Base-by-base conservation (phyloP, 1,140 invertebrate species). In the Euwallacea similis region DNA sequence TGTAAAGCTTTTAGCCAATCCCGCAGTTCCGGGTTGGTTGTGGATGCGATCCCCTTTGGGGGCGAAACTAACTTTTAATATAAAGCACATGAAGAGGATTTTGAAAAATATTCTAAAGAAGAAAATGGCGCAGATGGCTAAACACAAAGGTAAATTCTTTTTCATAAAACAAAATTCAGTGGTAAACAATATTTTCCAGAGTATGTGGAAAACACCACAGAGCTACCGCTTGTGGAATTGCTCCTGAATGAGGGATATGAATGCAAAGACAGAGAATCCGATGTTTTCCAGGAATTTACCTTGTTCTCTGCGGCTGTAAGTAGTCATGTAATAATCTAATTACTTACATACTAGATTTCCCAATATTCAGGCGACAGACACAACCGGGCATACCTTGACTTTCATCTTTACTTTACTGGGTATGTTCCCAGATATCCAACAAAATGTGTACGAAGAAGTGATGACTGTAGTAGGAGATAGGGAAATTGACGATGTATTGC, bases 381-480 rank as follows among this genome's bases (percentile, higher is more conserved):
- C 64, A 42, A 66, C 64, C n/a, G 64, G 62, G 4, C 44, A 65
- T 42, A 41, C 62, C 11, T 16, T 66, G 7, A 54, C 54, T 9
- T 66, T 66, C 16, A 9, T 0, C 33, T 66, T 69, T 47, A 54
- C 44, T 9, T 42, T 69, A 10, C 43, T 60, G 1, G 56, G 43
- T 44, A 69, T 69, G 43, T 42, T 46, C 55, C 56, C 42, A 46
- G 56, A 60, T 7, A 33, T 58, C 2, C 11, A 66, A 50, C 9
- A 66, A n/a, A 54, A 42, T 7, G 7, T 60, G n/a, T 68, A 59
- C 13, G 54, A 68, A 58, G 66, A 68, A 60, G 56, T 68, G 10
- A 68, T n/a, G 2, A 15, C n/a, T 7, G 15, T 33, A 33, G 13
- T 68, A 9, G 66, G 33, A 1, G 54, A 59, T 11, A 68, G 33